Conservation (phyloP, 2,113 vertebrate species). For the Cichladusa arquata region DNA sequence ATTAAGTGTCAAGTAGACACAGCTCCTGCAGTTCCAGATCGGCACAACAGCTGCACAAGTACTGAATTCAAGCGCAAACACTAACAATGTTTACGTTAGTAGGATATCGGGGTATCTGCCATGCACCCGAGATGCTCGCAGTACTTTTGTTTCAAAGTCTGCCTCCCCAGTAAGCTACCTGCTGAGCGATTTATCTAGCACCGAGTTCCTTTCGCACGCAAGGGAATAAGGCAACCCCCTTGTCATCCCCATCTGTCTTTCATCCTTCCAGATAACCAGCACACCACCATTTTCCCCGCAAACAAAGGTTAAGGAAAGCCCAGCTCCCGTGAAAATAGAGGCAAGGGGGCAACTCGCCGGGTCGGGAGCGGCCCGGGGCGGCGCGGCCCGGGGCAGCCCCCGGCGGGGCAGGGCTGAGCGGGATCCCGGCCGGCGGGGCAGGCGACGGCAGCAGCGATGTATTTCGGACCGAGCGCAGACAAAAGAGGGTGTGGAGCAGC, state of each 20-base stretch:
- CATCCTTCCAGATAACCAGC: neutral
- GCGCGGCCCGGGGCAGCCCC: neutral
- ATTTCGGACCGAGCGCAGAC: neutral
- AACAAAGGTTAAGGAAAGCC: conserved; percentile 8
- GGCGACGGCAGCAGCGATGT: neutral
- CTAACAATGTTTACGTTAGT: neutral
- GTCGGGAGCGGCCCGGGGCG: neutral
- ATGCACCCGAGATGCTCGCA: neutral
- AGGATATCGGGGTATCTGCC: neutral
- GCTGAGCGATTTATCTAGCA: neutral
- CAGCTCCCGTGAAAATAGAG: neutral
- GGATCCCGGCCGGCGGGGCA: neutral
- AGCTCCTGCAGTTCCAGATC: neutral
- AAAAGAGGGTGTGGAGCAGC: conserved; percentile 64
- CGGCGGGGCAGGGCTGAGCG: neutral
- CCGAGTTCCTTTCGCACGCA: neutral
- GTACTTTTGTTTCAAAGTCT: neutral
- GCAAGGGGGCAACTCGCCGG: neutral
- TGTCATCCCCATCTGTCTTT: neutral
- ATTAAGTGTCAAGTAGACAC: neutral
- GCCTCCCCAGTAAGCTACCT: neutral
- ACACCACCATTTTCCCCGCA: conserved; percentile 34
- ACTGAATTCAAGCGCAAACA: neutral
- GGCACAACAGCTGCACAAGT: neutral
- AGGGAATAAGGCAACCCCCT: neutral